Evolutionary conservation across 2,888 invertebrate genomes (phyloP).

Genomic region (Hypolimnas misippus): DNA sequence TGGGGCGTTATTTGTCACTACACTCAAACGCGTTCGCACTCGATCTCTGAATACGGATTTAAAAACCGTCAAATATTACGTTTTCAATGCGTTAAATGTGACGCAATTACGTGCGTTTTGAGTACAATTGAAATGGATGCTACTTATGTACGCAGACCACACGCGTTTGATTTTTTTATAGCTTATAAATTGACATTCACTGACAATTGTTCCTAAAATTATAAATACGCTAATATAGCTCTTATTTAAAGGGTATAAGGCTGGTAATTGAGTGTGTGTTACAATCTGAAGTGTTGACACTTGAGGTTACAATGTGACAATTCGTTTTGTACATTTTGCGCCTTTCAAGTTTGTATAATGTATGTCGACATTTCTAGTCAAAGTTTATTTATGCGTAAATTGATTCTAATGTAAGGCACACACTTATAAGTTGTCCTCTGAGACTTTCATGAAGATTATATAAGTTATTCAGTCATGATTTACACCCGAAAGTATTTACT

Average conservation of each 20-base stretch:
- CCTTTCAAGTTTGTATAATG: not conserved
- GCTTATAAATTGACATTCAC: constrained; percentile 32
- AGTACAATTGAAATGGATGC: constrained; percentile 59
- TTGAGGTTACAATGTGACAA: constrained; percentile 14
- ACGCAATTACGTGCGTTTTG: constrained; percentile 79
- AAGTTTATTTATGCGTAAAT: constrained; percentile 4
- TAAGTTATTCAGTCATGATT: too few relatives aligned
- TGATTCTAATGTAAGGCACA: constrained; percentile 15
- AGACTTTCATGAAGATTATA: too few relatives aligned
- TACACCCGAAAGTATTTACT: too few relatives aligned
- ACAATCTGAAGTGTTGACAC: constrained; percentile 9
- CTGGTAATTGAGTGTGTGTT: not conserved
- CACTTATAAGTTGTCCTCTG: too few relatives aligned
- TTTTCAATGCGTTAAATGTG: constrained; percentile 51
- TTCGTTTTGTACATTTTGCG: constrained; percentile 19
- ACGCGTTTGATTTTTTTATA: constrained; percentile 48
- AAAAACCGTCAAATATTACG: constrained; percentile 15
- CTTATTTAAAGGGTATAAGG: not conserved
- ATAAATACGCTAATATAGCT: constrained; percentile 2
- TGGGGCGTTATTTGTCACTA: constrained; percentile 43
- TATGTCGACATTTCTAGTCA: constrained; percentile 9
- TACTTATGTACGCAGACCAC: constrained; percentile 74
- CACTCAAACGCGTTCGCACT: constrained; percentile 60
- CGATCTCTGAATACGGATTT: constrained; percentile 50
- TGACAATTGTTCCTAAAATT: constrained; percentile 10